These are phyloP conservation scores for Ptilonorhynchus violaceus DNA, from an alignment of 2,113 vertebrate genomes.

Conservation along the genomic window DNA sequence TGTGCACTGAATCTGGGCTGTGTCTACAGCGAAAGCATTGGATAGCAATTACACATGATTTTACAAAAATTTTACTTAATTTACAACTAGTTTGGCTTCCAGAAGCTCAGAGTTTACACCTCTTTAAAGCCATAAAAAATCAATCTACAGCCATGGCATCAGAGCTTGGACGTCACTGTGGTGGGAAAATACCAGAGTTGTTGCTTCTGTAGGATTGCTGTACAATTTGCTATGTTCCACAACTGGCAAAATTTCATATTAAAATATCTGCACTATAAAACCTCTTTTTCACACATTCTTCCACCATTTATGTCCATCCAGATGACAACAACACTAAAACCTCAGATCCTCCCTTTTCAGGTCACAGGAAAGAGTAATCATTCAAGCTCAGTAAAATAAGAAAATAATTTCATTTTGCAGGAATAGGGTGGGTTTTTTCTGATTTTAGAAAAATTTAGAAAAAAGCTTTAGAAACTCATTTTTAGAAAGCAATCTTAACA, in stretches of 20 bases:
- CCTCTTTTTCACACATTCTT: not conserved
- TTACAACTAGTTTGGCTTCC: not conserved
- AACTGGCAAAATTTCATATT: not conserved
- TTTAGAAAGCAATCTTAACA: not conserved
- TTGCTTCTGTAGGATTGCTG: not conserved
- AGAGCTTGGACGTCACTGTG: not conserved
- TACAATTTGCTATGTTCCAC: not conserved
- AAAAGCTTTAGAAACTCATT: not conserved
- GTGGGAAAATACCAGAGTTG: not conserved
- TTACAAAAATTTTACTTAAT: not conserved
- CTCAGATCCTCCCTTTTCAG: not conserved
- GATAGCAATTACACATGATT: not conserved
- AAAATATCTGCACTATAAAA: not conserved
- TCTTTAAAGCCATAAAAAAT: constrained; percentile 15
- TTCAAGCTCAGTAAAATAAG: not conserved
- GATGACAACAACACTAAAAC: not conserved
- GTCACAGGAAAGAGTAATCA: not conserved
- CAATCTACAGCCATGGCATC: not conserved
- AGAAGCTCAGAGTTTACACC: not conserved
- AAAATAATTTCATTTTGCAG: not conserved
- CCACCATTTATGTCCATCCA: not conserved
- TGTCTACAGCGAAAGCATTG: not conserved
- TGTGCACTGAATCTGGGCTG: not conserved
- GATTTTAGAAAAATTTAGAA: not conserved
- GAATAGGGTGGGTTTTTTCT: fast-evolving